phyloP scores from a whole-genome alignment of 2,797 vertebrate genomes.

The Nannoperca obscura region DNA sequence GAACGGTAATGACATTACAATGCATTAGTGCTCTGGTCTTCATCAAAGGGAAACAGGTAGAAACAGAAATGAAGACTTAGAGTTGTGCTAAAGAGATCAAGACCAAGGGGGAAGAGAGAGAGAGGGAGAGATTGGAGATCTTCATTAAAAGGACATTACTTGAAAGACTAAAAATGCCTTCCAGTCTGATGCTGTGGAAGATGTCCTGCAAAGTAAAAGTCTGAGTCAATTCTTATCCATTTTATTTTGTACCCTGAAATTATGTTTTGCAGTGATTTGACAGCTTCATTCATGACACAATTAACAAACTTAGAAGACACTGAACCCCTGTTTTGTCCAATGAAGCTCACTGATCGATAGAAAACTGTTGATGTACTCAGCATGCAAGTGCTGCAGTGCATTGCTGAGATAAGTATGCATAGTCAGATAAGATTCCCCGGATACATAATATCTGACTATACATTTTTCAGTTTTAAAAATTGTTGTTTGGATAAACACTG shows the following conservation, averaged over 20 bases:
- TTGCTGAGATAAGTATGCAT: not conserved
- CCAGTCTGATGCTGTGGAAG: not conserved
- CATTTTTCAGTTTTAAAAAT: constrained; percentile 4
- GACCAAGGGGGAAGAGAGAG: not conserved
- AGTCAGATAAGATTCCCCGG: not conserved
- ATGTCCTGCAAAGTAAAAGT: constrained; percentile 14
- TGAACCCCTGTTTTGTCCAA: not conserved
- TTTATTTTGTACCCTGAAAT: constrained; percentile 14
- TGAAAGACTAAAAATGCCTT: constrained; percentile 22
- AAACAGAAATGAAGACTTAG: constrained; percentile 43
- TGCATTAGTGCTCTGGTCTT: constrained; percentile 77
- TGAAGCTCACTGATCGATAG: constrained; percentile 4
- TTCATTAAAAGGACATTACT: constrained; percentile 48
- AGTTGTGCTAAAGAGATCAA: constrained; percentile 16
- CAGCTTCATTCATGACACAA: not conserved
- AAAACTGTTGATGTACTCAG: not conserved
- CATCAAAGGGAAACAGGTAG: constrained; percentile 67
- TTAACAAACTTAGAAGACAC: not conserved
- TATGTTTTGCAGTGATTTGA: constrained; percentile 6
- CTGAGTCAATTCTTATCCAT: not conserved
- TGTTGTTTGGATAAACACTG: not conserved
- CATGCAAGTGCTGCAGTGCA: not conserved
- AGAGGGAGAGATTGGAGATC: constrained; percentile 28
- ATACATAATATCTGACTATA: constrained; percentile 7
- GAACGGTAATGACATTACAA: constrained; percentile 78